Percentiles rank a stretch among this genome's conserved stretches.
Conservation (phyloP, 2,113 vertebrate genomes). For the Anguilla japonica region DNA sequence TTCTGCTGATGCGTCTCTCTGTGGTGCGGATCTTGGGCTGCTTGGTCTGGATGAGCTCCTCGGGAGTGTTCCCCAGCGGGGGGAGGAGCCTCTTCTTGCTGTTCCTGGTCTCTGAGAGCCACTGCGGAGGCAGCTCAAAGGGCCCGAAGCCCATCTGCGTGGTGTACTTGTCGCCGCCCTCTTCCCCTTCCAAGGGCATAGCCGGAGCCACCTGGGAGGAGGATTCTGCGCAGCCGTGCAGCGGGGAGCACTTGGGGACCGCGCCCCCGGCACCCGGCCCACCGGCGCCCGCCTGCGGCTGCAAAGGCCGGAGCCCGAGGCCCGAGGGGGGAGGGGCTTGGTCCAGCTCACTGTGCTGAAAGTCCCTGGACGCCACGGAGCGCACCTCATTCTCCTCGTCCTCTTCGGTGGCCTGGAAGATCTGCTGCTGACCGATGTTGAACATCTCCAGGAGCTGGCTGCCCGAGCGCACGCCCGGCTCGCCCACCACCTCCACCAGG, state of each 20-base stretch:
- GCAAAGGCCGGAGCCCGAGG: slow-evolving; percentile 51
- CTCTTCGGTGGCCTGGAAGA: slow-evolving; percentile 84
- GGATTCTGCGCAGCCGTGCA: slow-evolving; percentile 69
- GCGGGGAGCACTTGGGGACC: slow-evolving; percentile 55
- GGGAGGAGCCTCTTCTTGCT: slow-evolving; percentile 95
- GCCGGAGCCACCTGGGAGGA: slow-evolving; percentile 80
- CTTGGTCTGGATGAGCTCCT: slow-evolving; percentile 97
- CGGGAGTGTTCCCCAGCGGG: slow-evolving; percentile 93
- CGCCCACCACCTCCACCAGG: slow-evolving; percentile 70
- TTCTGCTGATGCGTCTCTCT: slow-evolving; percentile 90
- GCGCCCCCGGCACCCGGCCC: not conserved
- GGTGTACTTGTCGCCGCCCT: slow-evolving; percentile 44
- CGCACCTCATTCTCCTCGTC: slow-evolving; percentile 62
- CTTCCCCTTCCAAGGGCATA: slow-evolving; percentile 72
- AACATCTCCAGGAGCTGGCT: slow-evolving; percentile 99
- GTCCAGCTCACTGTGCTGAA: not conserved
- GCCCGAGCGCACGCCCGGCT: slow-evolving; percentile 70
- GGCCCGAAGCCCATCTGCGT: slow-evolving; percentile 93
- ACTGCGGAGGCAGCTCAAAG: slow-evolving; percentile 96
- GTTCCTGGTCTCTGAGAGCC: slow-evolving; percentile 92
- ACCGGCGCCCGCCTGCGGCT: slow-evolving; percentile 31
- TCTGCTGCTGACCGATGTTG: slow-evolving; percentile 95
- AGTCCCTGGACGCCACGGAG: not conserved
- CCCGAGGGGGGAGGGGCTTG: slow-evolving; percentile 29
- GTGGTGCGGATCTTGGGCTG: slow-evolving; percentile 73